phyloP scores from a whole-genome alignment of 2,113 vertebrate genomes.

The Elgaria multicarinata region DNA sequence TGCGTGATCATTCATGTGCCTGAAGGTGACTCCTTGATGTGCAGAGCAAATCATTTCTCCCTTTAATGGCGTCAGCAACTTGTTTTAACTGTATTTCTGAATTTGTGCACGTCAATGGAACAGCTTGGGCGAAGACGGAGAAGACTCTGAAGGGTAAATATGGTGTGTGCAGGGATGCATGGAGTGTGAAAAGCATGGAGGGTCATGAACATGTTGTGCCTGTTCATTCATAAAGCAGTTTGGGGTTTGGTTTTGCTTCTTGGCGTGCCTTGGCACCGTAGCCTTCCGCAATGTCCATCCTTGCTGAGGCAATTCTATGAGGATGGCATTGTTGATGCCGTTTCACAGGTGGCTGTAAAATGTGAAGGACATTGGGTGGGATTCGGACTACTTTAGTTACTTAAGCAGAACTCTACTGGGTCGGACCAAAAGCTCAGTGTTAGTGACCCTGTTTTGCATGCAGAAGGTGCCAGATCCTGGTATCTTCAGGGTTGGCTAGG shows the following conservation, averaged over 20 bases:
- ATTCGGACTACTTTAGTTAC: too few species aligned
- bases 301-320: neutral
- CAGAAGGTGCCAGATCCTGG: too few species aligned
- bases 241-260: too few species aligned
- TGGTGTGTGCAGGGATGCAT: neutral
- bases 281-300: neutral
- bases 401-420: neutral
- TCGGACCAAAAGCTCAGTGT: too few species aligned
- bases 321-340: neutral
- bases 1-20: neutral
- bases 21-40: neutral
- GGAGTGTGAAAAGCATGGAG: neutral
- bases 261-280: too few species aligned
- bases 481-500: too few species aligned
- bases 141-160: conserved; percentile 71
- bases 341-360: neutral
- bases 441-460: too few species aligned
- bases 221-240: neutral
- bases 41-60: too few species aligned
- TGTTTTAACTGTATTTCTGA: neutral
- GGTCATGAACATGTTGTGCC: too few species aligned
- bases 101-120: conserved; percentile 16
- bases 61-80: neutral
- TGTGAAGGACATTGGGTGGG: neutral
- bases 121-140: conserved; percentile 68